Conservation (phyloP, 1,140 invertebrate genomes). For the Zaprionus taronus region DNA sequence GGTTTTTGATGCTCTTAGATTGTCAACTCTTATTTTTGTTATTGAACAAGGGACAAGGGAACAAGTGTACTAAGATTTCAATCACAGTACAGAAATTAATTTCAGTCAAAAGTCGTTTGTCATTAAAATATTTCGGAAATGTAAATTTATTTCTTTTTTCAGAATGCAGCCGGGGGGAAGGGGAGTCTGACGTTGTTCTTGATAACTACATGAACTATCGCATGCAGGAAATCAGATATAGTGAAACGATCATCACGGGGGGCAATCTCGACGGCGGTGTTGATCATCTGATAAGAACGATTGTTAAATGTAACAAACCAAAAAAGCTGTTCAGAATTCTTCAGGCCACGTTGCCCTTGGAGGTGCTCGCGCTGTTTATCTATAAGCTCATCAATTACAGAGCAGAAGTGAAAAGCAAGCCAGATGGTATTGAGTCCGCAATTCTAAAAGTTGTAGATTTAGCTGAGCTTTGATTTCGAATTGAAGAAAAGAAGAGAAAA, state of each 20-base stretch:
- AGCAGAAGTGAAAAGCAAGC: not conserved
- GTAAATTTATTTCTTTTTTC: not conserved
- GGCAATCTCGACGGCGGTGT: constrained; percentile 95
- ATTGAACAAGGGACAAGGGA: too few relatives aligned
- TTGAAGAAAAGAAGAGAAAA: too few relatives aligned
- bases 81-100: not conserved
- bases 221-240: constrained; percentile 89
- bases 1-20: too few relatives aligned
- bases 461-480: too few relatives aligned
- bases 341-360: constrained; percentile 95
- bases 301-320: constrained; percentile 97
- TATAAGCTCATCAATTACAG: constrained; percentile 88
- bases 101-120: not conserved
- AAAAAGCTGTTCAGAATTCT: constrained; percentile 93
- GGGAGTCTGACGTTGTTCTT: constrained; percentile 89
- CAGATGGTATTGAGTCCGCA: not conserved
- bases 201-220: constrained; percentile 86
- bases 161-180: not conserved
- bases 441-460: too few relatives aligned
- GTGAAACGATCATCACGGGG: constrained; percentile 92
- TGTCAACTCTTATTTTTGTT: too few relatives aligned
- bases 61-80: too few relatives aligned
- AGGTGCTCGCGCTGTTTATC: constrained; percentile 94
- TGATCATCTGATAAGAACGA: constrained; percentile 96
- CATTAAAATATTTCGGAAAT: not conserved